Conservation (phyloP, 2,113 vertebrate species). For the Catharus bicknelli region DNA sequence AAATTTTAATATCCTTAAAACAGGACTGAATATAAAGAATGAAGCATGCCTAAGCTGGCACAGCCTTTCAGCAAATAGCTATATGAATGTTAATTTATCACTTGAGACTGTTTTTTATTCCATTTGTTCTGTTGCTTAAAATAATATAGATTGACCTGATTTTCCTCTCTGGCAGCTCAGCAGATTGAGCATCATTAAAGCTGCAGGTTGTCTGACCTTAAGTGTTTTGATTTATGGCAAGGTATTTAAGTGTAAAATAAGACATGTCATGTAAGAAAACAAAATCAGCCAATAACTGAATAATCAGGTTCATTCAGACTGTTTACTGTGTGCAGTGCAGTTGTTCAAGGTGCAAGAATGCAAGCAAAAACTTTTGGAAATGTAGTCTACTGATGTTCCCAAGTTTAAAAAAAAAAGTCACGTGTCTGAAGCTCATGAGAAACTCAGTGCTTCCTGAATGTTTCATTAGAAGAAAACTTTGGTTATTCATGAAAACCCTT, state of each 20-base stretch:
- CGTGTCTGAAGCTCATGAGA: neutral
- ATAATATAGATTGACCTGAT: neutral
- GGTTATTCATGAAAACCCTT: neutral
- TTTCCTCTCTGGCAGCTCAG: neutral
- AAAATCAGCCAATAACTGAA: neutral
- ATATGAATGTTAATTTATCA: slow-evolving; percentile 13
- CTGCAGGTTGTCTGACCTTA: neutral
- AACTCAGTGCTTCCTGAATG: neutral
- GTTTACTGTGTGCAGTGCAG: neutral
- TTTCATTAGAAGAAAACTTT: neutral
- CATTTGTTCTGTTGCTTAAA: neutral
- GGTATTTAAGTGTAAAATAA: neutral
- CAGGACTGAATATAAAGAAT: neutral
- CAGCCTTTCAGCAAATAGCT: neutral
- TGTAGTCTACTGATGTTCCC: neutral
- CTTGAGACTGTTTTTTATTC: neutral
- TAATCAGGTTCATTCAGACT: neutral
- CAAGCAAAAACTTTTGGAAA: neutral
- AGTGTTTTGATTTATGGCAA: slow-evolving; percentile 1
- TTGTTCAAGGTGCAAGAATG: neutral
- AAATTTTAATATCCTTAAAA: neutral
- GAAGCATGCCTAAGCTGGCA: neutral
- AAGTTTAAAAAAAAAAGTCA: neutral
- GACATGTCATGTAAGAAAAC: neutral
- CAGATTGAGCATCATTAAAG: neutral